These are phyloP conservation scores for Acrocephalus arundinaceus DNA, from an alignment of 2,113 vertebrate species.

Conservation along the genomic window DNA sequence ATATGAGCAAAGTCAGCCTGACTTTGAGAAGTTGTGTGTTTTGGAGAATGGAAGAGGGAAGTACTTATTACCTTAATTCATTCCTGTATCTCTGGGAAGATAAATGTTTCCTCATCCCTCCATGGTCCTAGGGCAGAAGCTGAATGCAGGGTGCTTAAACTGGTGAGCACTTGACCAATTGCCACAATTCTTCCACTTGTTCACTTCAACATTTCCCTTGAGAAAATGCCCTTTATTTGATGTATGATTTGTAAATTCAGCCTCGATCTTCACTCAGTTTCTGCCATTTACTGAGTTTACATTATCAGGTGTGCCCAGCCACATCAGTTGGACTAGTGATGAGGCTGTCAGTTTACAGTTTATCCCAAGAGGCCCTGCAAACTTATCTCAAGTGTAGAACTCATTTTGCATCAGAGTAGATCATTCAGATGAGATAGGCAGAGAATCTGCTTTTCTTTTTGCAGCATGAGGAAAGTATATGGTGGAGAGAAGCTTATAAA, in stretches of 20 bases:
- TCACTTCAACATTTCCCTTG: slow-evolving; percentile 64
- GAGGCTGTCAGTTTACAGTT: not conserved
- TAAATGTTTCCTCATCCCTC: not conserved
- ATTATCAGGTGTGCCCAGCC: slow-evolving; percentile 39
- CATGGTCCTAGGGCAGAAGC: not conserved
- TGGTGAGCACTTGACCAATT: not conserved
- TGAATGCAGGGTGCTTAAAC: slow-evolving; percentile 13
- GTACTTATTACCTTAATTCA: not conserved
- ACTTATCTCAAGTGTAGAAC: not conserved
- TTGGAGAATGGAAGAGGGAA: not conserved
- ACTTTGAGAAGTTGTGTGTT: not conserved
- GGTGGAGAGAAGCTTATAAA: not conserved
- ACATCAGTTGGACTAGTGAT: not conserved
- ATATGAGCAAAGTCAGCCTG: not conserved
- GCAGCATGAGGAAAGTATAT: not conserved
- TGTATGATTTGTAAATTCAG: slow-evolving; percentile 66
- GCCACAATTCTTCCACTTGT: slow-evolving; percentile 58
- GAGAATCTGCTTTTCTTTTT: not conserved
- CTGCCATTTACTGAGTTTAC: slow-evolving; percentile 42
- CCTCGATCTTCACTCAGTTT: slow-evolving; percentile 58
- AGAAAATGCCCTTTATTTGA: slow-evolving; percentile 60
- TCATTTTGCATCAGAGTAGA: not conserved
- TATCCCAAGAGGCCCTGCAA: slow-evolving; percentile 12
- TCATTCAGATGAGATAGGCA: not conserved
- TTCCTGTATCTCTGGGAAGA: not conserved